These are phyloP conservation scores for Babyrousa celebensis DNA, from an alignment of 2,797 vertebrate species.

Conservation along the genomic window DNA sequence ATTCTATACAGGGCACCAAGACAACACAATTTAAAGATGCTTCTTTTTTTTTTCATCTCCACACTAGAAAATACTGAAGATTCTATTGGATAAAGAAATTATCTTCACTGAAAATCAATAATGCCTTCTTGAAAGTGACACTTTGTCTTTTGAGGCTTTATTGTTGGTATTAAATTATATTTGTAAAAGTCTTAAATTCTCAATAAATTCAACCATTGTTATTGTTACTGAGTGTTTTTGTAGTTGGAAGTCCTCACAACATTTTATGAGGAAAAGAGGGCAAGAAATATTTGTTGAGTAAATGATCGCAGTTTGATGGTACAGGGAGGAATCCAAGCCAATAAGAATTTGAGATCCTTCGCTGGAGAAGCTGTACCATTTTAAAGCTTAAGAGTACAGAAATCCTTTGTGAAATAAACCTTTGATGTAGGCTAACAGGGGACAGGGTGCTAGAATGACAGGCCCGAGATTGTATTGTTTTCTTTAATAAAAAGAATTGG, in stretches of 20 bases:
- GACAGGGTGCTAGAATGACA: background rate
- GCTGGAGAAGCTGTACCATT: background rate
- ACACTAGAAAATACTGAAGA: constrained; percentile 45
- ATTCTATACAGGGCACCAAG: background rate
- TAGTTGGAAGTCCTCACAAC: background rate
- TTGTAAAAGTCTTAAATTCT: background rate
- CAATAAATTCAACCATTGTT: background rate
- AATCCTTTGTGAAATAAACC: background rate
- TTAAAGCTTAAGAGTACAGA: background rate
- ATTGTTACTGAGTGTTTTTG: background rate
- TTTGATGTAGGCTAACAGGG: background rate
- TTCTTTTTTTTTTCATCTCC: background rate
- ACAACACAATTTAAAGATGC: background rate
- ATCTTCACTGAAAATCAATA: background rate
- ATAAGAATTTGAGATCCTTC: background rate
- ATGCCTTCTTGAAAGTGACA: background rate
- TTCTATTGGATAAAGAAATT: background rate
- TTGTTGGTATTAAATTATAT: background rate
- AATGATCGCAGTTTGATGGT: background rate
- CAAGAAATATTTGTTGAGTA: background rate
- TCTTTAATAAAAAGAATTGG: background rate
- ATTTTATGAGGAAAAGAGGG: background rate
- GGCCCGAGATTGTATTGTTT: background rate
- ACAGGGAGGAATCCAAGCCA: background rate
- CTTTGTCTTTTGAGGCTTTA: background rate